phyloP scores from a whole-genome alignment of 1,140 invertebrate species.

The Cydia pomonella region DNA sequence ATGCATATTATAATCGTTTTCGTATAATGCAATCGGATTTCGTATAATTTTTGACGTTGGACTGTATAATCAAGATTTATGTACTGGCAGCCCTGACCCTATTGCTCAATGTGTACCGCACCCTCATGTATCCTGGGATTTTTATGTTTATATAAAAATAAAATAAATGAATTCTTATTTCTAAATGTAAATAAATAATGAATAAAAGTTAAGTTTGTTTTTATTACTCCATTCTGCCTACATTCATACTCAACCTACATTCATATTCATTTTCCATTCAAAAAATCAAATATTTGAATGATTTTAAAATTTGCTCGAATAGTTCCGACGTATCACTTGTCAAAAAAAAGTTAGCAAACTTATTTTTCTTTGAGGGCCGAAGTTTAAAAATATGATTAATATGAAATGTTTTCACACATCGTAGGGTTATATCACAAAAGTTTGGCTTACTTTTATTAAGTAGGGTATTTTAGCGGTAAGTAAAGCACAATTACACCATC shows the following conservation, averaged over 20 bases:
- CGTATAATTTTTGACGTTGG: too few relatives aligned
- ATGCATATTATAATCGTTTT: too few relatives aligned
- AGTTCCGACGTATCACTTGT: not conserved
- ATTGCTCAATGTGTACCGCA: not conserved
- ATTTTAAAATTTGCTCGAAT: not conserved
- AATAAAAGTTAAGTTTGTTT: too few relatives aligned
- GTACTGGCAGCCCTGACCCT: too few relatives aligned
- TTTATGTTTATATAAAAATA: too few relatives aligned
- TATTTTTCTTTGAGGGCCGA: constrained; percentile 5
- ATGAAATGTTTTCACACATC: constrained; percentile 2
- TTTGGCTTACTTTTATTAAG: constrained; percentile 6
- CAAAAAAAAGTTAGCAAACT: constrained; percentile 1
- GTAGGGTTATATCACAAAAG: constrained; percentile 12
- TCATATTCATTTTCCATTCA: too few relatives aligned
- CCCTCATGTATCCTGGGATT: not conserved
- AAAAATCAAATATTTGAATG: not conserved
- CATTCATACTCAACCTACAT: too few relatives aligned
- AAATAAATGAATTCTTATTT: too few relatives aligned
- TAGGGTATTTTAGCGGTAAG: constrained; percentile 26
- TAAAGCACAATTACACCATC: not conserved
- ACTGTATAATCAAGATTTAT: too few relatives aligned
- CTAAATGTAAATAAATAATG: too few relatives aligned
- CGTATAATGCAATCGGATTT: too few relatives aligned
- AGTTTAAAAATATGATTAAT: constrained; percentile 1
- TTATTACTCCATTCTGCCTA: too few relatives aligned